Evolutionary conservation across 2,888 invertebrate genomes (phyloP).

Genomic region (Campoplex capitator): DNA sequence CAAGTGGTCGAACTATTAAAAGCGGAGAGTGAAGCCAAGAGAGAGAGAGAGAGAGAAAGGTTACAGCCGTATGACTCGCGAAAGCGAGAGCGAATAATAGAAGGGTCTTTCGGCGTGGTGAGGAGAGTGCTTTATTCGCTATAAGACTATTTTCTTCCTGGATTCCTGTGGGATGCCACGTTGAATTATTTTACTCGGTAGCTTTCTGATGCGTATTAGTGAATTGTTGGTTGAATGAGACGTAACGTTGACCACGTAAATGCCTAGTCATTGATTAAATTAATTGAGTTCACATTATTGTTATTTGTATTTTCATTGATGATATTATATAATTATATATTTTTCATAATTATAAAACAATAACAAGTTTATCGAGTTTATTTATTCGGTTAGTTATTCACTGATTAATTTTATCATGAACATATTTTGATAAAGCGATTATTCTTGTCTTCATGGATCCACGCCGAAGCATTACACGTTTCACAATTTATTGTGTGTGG

Average conservation of each 20-base stretch:
- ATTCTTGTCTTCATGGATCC: neutral
- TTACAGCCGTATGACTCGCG: slow-evolving; percentile 50
- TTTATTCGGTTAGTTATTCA: neutral
- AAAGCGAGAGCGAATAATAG: slow-evolving; percentile 75
- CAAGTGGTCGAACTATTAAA: slow-evolving; percentile 75
- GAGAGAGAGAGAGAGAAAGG: slow-evolving; percentile 10
- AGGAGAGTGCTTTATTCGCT: slow-evolving; percentile 64
- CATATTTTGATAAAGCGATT: neutral
- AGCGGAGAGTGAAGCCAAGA: slow-evolving; percentile 64
- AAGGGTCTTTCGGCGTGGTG: slow-evolving; percentile 73
- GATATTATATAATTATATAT: neutral
- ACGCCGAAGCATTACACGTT: neutral
- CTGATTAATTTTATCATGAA: neutral
- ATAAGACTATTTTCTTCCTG: slow-evolving; percentile 75
- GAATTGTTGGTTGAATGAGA: neutral
- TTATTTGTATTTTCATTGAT: neutral
- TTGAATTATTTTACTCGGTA: slow-evolving; percentile 46
- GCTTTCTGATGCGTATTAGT: slow-evolving; percentile 5
- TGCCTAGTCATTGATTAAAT: neutral
- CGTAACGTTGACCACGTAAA: neutral
- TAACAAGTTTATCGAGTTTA: neutral
- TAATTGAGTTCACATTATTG: neutral
- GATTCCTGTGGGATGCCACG: slow-evolving; percentile 71
- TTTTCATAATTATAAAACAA: neutral
- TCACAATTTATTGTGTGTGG: neutral